Percentiles rank a stretch among this genome's conserved stretches.
Evolutionary conservation across 2,888 invertebrate species (phyloP).

Genomic region (Orchesellides sinensis): DNA sequence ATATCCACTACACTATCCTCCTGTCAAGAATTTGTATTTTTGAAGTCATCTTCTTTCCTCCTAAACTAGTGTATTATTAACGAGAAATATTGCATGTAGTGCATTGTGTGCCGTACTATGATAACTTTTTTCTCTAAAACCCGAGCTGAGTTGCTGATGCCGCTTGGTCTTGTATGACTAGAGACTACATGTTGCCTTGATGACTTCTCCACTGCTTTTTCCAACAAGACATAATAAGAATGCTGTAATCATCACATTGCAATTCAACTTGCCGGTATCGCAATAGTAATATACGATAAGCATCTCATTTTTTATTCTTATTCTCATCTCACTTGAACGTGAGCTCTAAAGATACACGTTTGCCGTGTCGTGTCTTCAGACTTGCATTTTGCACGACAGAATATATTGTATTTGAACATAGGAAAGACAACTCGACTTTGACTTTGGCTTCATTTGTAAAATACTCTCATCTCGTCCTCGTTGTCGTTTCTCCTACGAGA

Average conservation of each 20-base stretch:
- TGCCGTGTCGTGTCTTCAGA: conserved; percentile 6
- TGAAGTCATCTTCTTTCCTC: too few relatives aligned
- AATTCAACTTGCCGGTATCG: conserved; percentile 4
- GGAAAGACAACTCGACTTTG: conserved; percentile 1
- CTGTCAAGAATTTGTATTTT: too few relatives aligned
- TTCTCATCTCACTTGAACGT: conserved; percentile 8
- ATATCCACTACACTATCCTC: too few relatives aligned
- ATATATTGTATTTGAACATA: neutral
- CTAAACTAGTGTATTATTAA: too few relatives aligned
- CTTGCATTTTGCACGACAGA: too few relatives aligned
- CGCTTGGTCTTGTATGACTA: neutral
- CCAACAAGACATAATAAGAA: too few relatives aligned
- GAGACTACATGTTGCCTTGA: neutral
- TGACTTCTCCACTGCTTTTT: neutral
- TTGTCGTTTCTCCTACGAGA: conserved; percentile 29
- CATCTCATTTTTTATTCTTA: conserved; percentile 29
- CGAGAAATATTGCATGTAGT: too few relatives aligned
- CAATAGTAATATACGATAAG: too few relatives aligned
- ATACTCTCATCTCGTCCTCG: neutral
- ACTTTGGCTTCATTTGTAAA: conserved; percentile 31
- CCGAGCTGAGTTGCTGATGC: conserved; percentile 2
- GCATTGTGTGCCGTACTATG: too few relatives aligned
- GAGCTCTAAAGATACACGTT: neutral
- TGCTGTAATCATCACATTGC: too few relatives aligned
- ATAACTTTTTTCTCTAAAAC: too few relatives aligned